phyloP scores from a whole-genome alignment of 1,140 invertebrate genomes.

The Vanessa tameamea region DNA sequence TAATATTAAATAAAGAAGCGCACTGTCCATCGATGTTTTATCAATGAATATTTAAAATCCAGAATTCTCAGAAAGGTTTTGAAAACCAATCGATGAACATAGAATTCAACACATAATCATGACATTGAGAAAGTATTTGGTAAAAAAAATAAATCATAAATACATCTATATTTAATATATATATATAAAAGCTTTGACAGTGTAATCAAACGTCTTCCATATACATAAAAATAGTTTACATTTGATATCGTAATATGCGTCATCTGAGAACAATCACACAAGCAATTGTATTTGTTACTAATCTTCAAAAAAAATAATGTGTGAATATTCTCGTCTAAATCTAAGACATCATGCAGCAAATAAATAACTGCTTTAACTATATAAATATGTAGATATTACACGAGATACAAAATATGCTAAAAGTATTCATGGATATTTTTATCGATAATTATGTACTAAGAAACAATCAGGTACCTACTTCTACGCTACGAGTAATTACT shows the following conservation, averaged over 20 bases:
- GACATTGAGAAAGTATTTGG: no score
- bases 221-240: no score
- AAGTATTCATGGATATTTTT: slow-evolving; percentile 3
- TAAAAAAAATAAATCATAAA: no score
- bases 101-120: no score
- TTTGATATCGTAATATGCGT: background rate
- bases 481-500: slow-evolving; percentile 37
- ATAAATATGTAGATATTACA: slow-evolving; percentile 9
- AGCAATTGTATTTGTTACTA: background rate
- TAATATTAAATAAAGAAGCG: background rate
- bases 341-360: slow-evolving; percentile 20
- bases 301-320: background rate
- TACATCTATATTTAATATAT: no score
- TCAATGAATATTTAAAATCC: no score
- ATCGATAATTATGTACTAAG: slow-evolving; percentile 35
- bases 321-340: slow-evolving; percentile 15
- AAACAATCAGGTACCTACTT: slow-evolving; percentile 75
- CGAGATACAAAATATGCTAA: slow-evolving; percentile 36
- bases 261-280: slow-evolving; percentile 2
- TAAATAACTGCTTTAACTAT: slow-evolving; percentile 21
- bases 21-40: background rate
- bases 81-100: no score
- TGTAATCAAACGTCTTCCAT: no score
- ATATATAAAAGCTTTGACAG: no score
- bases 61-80: no score